Conservation (phyloP, 2,797 vertebrate genomes). For the Cryptoblepharus egeriae region DNA sequence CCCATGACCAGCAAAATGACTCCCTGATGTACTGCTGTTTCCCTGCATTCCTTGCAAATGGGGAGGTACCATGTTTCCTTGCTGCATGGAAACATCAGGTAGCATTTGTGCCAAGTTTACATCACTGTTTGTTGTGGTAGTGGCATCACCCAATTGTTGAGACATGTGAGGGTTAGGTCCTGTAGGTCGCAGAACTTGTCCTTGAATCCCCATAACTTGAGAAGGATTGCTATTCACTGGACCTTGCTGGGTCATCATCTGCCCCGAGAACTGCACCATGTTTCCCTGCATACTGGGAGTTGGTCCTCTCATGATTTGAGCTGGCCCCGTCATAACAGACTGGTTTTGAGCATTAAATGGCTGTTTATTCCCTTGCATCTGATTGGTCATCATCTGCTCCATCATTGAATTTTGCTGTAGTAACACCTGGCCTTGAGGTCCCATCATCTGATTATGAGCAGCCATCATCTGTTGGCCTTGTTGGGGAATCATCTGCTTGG, state of each 20-base stretch:
- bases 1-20: constrained; percentile 90
- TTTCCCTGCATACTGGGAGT: constrained; percentile 90
- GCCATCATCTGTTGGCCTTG: constrained; percentile 95
- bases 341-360: constrained; percentile 89
- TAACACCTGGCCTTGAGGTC: constrained; percentile 91
- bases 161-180: constrained; percentile 78
- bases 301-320: constrained; percentile 94
- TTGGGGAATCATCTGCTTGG: constrained; percentile 96
- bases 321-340: constrained; percentile 87
- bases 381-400: constrained; percentile 96
- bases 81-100: constrained; percentile 92
- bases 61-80: constrained; percentile 89
- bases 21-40: constrained; percentile 76
- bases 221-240: constrained; percentile 88
- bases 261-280: constrained; percentile 91
- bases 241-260: constrained; percentile 87
- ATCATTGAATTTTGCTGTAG: constrained; percentile 94
- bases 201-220: constrained; percentile 92
- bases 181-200: constrained; percentile 88
- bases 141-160: constrained; percentile 87
- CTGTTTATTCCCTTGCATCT: constrained; percentile 95
- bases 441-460: constrained; percentile 94
- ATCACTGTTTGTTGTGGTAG: constrained; percentile 76
- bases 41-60: constrained; percentile 95
- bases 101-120: constrained; percentile 89